Base-by-base conservation (phyloP, 2,113 vertebrate species). In the Lathamus discolor region DNA sequence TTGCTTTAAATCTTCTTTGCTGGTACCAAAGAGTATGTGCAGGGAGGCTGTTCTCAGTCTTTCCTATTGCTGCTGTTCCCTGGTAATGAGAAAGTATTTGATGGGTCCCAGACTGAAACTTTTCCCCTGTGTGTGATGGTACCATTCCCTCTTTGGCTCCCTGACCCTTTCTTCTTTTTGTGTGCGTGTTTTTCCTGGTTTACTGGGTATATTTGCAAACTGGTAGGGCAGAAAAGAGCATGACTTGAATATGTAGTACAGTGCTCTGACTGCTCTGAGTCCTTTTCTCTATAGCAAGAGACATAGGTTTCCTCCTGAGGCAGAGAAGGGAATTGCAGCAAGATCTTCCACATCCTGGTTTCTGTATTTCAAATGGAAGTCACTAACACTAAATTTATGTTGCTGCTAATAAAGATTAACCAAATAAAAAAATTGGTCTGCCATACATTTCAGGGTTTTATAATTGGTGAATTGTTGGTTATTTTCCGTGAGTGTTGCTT, bases 31-130 rank as follows among this genome's bases (percentile, higher is more conserved):
- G 13, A 41, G 3, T 41, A 14, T 57, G 8, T 49, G 78, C 29
- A 68, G 24, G 11, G 16, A 18, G 55, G 46, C n/a, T 39, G 44
- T 46, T 62, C 20, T 18, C 13, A 63, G 11, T 37, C 61, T 61
- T 69, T 75, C 8, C 11, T 0, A 0, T 37, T 76, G 35, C 33
- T 83, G 27, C 27, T 61, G 10, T 23, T 66, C 5, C 11, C 4
- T 2, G 11, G 64, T 75, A 16, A 13, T 43, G n/a, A 76, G 18
- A 14, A 79, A 33, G 4, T 41, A 4, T 72, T 75, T 83, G 19
- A 33, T 85, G 54, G 2, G 11, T 72, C 7, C 10, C 9, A 37
- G 23, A 23, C 17, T 46, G 28, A 85, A 85, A 61, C 3, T 49
- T 79, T 78, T 61, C 10, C 5, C 13, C 4, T n/a, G 0, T 15